Percentiles rank a stretch among this genome's conserved stretches.
Conservation (phyloP, 2,797 vertebrate species). For the Parauchenoglanis ngamensis region DNA sequence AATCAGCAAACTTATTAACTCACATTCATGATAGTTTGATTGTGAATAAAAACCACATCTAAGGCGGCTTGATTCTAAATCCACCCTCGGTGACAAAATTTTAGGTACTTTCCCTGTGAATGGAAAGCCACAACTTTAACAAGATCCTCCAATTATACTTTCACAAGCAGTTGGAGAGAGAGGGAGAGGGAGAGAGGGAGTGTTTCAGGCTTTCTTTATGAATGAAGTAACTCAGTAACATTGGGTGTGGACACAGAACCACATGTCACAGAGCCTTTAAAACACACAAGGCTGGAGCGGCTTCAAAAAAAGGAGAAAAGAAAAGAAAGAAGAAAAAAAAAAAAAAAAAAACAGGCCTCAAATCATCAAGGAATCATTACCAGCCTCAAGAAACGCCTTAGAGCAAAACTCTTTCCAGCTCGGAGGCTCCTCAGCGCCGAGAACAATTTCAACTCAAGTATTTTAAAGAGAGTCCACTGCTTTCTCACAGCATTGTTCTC, state of each 20-base stretch:
- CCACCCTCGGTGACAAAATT: not conserved
- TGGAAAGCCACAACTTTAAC: conserved; percentile 8
- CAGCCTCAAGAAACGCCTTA: not conserved
- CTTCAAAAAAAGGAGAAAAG: not conserved
- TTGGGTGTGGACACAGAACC: conserved; percentile 32
- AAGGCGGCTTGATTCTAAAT: not conserved
- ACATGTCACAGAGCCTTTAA: conserved; percentile 17
- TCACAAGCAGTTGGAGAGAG: not conserved
- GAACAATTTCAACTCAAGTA: conserved; percentile 61
- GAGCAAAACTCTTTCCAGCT: not conserved
- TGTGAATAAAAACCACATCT: conserved; percentile 3
- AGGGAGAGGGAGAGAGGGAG: not conserved
- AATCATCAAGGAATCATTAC: conserved; percentile 9
- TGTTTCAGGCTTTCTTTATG: conserved; percentile 27
- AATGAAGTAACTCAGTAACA: conserved; percentile 22
- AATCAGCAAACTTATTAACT: conserved; percentile 72
- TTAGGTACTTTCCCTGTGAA: conserved; percentile 46
- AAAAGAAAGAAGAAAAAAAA: not conserved
- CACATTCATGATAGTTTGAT: not conserved
- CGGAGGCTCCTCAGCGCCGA: not conserved
- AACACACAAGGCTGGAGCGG: not conserved
- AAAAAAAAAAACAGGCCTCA: not conserved
- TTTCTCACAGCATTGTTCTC: conserved; percentile 23
- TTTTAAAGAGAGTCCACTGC: not conserved
- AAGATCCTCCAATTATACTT: not conserved